Evolutionary conservation across 1,140 invertebrate genomes (phyloP), one percentile per base, ranked within the genome.

Genomic region (Dinothrombium tinctorium): DNA sequence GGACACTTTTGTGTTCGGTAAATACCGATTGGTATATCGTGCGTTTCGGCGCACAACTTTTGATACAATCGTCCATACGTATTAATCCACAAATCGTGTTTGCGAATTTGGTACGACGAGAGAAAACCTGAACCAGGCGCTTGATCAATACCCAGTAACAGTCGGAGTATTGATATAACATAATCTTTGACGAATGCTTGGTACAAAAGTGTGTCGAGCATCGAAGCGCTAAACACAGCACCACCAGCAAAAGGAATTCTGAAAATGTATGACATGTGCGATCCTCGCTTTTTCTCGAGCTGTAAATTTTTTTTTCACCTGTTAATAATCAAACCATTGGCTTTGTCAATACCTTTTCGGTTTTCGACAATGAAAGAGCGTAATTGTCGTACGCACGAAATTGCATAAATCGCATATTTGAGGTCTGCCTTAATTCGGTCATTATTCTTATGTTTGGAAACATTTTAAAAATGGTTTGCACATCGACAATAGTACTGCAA

Each of bases 181-280:
- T 96, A 98, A 54, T 92, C 84, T 59, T 98, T 98, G 23, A 95
- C 86, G 59, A 95, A 95, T 0, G 87, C 86, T 54, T 65, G 63
- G 42, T 66, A 66, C 6, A 69, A 47, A 29, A 69, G 49, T 0
- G 68, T 67, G 49, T 71, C 68, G 37, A 71, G 50, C 69, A 71
- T 71, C 43, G 63, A 67, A 23, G 69, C 67, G 48, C 81, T 89
- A 65, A 98, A 98, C 17, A 98, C 89, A 50, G 77, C 82, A 2
- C 90, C 90, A 21, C 84, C 84, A 25, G 90, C 89, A 59, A 98
- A 98, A 4, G 89, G 89, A 44, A 96, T 62, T 25, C 90, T 73
- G 61, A 96, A 98, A 87, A 96, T 98, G 61, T 95, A 98, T 14
- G 86, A 90, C 58, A 96, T 90, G 60, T 94, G 87, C 7, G 87